Evolutionary conservation across 1,140 invertebrate species (phyloP).

Genomic region (Drosophila melanogaster): DNA sequence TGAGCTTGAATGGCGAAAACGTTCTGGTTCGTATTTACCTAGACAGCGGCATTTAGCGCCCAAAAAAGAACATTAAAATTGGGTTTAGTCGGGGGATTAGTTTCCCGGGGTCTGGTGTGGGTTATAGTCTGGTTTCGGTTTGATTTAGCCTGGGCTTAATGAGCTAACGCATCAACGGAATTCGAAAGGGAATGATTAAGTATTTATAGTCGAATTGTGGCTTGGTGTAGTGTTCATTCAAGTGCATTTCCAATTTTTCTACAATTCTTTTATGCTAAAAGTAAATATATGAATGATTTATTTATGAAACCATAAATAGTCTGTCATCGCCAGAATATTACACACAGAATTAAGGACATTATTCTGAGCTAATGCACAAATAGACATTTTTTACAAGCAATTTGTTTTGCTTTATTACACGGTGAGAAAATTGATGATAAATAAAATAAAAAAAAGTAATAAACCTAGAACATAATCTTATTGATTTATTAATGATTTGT

Average conservation of each 20-base stretch:
- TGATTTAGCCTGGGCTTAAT: constrained; percentile 47
- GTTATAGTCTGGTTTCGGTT: neutral
- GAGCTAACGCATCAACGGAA: constrained; percentile 12
- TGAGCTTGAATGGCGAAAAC: constrained; percentile 39
- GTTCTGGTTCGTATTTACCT: constrained; percentile 67
- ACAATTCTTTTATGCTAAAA: neutral
- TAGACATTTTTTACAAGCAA: constrained; percentile 16
- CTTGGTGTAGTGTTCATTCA: constrained; percentile 13
- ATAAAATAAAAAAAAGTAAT: neutral
- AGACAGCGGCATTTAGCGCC: constrained; percentile 63
- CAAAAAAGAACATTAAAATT: constrained; percentile 50
- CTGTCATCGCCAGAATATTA: constrained; percentile 28
- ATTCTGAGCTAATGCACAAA: constrained; percentile 20
- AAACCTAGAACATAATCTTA: neutral
- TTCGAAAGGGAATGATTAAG: constrained; percentile 36
- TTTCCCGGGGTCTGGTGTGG: neutral
- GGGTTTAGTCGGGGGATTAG: constrained; percentile 19
- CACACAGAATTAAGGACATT: constrained; percentile 23
- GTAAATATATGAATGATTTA: neutral
- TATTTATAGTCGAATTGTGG: constrained; percentile 38
- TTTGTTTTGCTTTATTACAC: constrained; percentile 8
- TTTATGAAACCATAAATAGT: constrained; percentile 8
- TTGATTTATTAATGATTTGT: too few relatives aligned
- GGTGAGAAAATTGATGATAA: neutral
- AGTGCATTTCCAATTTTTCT: neutral